Evolutionary conservation across 1,140 invertebrate genomes (phyloP).

Genomic region (silkworm (Bombyx mori)): ASM3026992v2 NC_085120.1:1744501-1745000

Average conservation of each 20-base stretch:
- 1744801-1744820: slow-evolving; percentile 71
- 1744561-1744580: slow-evolving; percentile 63
- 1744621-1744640: slow-evolving; percentile 70
- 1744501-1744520: not conserved
- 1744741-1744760: slow-evolving; percentile 77
- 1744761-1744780: slow-evolving; percentile 45
- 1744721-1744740: slow-evolving; percentile 74
- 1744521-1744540: not conserved
- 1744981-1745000: not conserved
- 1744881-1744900: too few relatives aligned
- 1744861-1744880: too few relatives aligned
- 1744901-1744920: not conserved
- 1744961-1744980: not conserved
- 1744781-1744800: slow-evolving; percentile 70
- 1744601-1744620: slow-evolving; percentile 54
- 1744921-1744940: not conserved
- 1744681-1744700: slow-evolving; percentile 72
- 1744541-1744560: slow-evolving; percentile 64
- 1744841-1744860: too few relatives aligned
- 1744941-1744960: too few relatives aligned
- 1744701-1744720: slow-evolving; percentile 79
- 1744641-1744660: slow-evolving; percentile 54
- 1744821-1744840: not conserved
- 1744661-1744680: slow-evolving; percentile 50
- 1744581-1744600: slow-evolving; percentile 74